A percentile compares a stretch with the other conserved stretches of the same genome.
phyloP scores from a whole-genome alignment of 2,888 invertebrate genomes.

The Pogonocherus hispidulus region DNA sequence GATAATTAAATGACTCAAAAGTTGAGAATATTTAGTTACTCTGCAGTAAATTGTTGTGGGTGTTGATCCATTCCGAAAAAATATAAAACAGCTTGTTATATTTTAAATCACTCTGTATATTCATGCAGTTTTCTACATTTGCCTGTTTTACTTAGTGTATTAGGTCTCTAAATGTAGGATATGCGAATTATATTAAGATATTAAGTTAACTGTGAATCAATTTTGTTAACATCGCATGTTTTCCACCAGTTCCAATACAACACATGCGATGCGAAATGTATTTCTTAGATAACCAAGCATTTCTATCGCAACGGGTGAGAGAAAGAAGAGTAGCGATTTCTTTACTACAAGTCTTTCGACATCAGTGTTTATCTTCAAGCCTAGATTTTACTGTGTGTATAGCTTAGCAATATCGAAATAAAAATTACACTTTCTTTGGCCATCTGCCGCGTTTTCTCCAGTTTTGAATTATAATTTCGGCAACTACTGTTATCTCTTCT shows the following conservation, averaged over 20 bases:
- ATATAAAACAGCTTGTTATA: no score
- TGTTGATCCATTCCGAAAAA: no score
- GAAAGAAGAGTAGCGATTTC: slow-evolving; percentile 17
- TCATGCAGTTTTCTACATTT: no score
- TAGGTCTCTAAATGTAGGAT: not conserved
- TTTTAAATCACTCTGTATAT: no score
- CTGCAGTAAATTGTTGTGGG: no score
- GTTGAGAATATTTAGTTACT: no score
- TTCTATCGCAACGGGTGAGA: not conserved
- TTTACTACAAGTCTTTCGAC: slow-evolving; percentile 12
- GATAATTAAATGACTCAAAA: no score
- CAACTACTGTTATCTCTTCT: slow-evolving; percentile 6
- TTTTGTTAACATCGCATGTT: slow-evolving; percentile 1
- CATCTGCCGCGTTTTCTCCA: slow-evolving; percentile 57
- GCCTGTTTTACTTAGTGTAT: no score
- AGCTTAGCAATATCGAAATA: slow-evolving; percentile 38
- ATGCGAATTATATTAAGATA: not conserved
- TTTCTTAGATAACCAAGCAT: slow-evolving; percentile 9
- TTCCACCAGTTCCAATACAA: not conserved
- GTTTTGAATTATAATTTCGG: slow-evolving; percentile 47
- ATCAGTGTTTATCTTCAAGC: slow-evolving; percentile 17
- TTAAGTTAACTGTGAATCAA: not conserved
- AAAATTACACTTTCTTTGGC: slow-evolving; percentile 53
- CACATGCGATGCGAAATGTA: slow-evolving; percentile 5
- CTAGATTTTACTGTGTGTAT: slow-evolving; percentile 22